Conservation (phyloP, 2,113 vertebrate species). For the Emydocephalus ijimae region DNA sequence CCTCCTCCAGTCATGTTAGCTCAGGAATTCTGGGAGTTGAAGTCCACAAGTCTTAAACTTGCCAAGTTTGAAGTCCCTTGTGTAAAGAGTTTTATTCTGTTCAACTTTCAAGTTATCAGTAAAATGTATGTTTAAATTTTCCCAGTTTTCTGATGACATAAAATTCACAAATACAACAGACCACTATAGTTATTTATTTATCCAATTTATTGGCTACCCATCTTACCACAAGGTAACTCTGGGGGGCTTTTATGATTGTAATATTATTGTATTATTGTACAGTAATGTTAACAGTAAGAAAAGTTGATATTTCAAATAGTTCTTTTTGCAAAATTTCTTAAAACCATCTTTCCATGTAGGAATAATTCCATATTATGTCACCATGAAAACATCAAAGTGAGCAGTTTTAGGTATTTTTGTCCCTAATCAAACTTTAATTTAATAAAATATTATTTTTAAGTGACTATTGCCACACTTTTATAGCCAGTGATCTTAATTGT, state of each 20-base stretch:
- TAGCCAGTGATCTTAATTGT: background rate
- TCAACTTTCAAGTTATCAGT: background rate
- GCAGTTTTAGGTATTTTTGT: background rate
- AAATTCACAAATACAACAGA: background rate
- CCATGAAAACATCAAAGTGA: background rate
- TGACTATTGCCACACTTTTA: background rate
- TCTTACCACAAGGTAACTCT: background rate
- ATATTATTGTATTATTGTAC: background rate
- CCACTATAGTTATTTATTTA: background rate
- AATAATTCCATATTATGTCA: background rate
- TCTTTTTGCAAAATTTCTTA: background rate
- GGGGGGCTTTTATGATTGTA: background rate
- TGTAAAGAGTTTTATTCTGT: background rate
- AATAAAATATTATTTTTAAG: background rate
- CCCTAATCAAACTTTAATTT: background rate
- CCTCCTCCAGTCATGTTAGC: too few species aligned
- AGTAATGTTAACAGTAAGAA: background rate
- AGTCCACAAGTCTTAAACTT: too few species aligned
- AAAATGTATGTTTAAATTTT: background rate
- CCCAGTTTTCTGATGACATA: background rate
- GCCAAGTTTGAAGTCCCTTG: too few species aligned
- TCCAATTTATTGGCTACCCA: background rate
- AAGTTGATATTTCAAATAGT: background rate
- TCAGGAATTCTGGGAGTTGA: too few species aligned
- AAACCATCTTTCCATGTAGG: background rate